Evolutionary conservation across 2,888 invertebrate species (phyloP), one percentile per base, ranked within the genome.

Genomic region (Cryptus armator): DNA sequence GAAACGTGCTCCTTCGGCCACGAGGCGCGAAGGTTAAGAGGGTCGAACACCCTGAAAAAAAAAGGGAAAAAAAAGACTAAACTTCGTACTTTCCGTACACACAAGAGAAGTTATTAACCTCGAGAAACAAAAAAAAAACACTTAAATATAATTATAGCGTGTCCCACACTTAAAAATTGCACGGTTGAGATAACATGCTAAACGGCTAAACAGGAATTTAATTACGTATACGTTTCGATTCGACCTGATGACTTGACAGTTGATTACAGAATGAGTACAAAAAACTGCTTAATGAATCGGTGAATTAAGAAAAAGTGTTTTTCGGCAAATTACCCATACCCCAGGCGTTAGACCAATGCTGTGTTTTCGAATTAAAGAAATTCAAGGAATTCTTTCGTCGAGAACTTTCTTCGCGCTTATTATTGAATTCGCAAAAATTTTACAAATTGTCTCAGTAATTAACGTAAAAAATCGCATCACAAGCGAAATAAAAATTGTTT

Each of bases 1-100:
- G 51, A 79, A 71, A 79, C 71, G 79, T 79, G 71, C 71, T 37
- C 56, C 48, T 56, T 24, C 19, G 67, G 16, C 53, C 53, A 37
- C 24, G 44, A 32, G 43, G 44, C 32, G 32, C 68, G 29, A 46
- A 62, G 56, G 44, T 48, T 64, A 48, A 68, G 46, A 46, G 43
- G 48, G 62, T 70, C 48, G 46, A 46, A 62, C 37, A 79, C 46
- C 48, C 37, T 59, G 14, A 32, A 29, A 51, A 51, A 37, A 14
- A 29, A 19, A 51, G 12, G 6, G 16, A 66, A 67, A 75, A 16
- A 51, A 48, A 29, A 64, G 16, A n/a, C n/a, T 9, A 37, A 44
- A 56, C 56, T 24, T 77, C 43, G 56, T 46, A 32, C n/a, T 62
- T 62, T 48, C 4, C 62, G 16, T 62, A 46, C 16, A 48, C 24